phyloP scores from a whole-genome alignment of 92 coral and sea anemone species.

The Palythoa grandis region DNA sequence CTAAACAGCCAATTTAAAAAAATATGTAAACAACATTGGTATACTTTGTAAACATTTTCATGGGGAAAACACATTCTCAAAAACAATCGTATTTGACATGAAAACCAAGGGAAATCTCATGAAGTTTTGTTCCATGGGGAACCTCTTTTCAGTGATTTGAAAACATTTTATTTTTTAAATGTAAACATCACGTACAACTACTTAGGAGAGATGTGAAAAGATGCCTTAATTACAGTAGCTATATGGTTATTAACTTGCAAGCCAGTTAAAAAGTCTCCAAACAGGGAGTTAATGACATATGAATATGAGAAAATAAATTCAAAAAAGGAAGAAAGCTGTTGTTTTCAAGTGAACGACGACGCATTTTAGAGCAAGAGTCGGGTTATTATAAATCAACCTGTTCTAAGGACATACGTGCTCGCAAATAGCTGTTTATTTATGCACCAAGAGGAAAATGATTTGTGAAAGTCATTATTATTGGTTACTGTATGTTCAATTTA shows the following conservation, averaged over 20 bases:
- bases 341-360: conserved; percentile 2
- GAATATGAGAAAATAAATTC: neutral
- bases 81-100: neutral
- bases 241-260: neutral
- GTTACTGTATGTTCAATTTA: neutral
- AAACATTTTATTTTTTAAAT: neutral
- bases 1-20: neutral
- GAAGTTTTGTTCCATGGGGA: neutral
- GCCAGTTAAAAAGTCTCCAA: neutral
- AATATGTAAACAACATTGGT: conserved; percentile 3
- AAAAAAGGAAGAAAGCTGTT: neutral
- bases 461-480: no score
- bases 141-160: neutral
- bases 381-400: neutral
- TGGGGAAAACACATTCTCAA: neutral
- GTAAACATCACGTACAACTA: neutral
- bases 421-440: no score
- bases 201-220: neutral
- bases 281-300: neutral
- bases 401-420: neutral
- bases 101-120: neutral
- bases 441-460: neutral
- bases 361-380: neutral
- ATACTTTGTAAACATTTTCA: conserved; percentile 31
- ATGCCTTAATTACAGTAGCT: conserved; percentile 1